phyloP scores from a whole-genome alignment of 2,797 vertebrate species.

The Sarcoramphus papa region DNA sequence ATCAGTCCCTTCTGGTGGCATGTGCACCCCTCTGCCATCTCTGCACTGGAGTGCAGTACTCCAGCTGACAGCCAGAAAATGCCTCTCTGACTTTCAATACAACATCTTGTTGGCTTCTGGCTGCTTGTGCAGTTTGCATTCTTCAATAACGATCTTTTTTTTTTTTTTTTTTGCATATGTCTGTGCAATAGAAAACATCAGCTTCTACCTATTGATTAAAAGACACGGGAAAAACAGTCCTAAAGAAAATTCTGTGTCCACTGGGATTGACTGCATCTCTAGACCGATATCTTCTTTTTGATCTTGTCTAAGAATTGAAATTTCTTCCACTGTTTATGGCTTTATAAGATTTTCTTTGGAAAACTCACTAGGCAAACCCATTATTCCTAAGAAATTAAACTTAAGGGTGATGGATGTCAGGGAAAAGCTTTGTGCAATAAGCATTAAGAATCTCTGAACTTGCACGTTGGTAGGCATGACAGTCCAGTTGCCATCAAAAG shows the following conservation, averaged over 20 bases:
- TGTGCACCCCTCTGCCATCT: rapidly evolving
- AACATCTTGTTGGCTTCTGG: not conserved
- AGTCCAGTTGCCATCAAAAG: not conserved
- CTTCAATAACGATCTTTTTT: not conserved
- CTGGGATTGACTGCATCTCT: not conserved
- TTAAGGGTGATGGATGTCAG: not conserved
- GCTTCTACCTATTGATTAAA: not conserved
- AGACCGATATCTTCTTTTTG: not conserved
- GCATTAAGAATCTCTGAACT: not conserved
- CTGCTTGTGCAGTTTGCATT: not conserved
- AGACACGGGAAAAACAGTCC: not conserved
- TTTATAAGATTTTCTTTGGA: not conserved
- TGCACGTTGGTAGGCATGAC: not conserved
- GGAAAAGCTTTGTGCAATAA: not conserved
- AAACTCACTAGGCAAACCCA: not conserved
- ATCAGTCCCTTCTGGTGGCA: not conserved
- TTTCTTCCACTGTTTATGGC: not conserved
- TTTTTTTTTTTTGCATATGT: not conserved
- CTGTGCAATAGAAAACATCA: not conserved
- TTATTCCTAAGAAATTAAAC: not conserved
- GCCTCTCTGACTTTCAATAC: not conserved
- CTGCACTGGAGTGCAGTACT: not conserved
- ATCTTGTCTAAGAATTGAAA: not conserved
- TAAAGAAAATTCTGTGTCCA: not conserved
- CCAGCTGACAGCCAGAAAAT: not conserved